Evolutionary conservation across 2,888 invertebrate species (phyloP).

Genomic region (Epistrophe grossulariae): DNA sequence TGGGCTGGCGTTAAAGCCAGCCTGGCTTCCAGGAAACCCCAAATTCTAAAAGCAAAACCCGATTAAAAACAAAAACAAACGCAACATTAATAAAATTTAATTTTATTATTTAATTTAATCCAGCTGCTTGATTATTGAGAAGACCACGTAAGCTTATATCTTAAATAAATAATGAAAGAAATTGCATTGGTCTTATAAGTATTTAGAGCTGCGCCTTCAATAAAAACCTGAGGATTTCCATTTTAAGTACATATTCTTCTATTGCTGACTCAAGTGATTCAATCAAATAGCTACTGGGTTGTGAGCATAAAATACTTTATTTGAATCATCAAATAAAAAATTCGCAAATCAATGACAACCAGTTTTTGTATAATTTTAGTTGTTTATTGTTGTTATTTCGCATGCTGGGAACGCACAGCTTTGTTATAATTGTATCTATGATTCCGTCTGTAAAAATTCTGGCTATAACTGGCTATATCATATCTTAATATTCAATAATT

Average conservation of each 20-base stretch:
- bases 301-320: background rate
- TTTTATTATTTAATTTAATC: slow-evolving; percentile 82
- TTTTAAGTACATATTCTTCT: slow-evolving; percentile 2
- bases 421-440: background rate
- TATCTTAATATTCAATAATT: no score
- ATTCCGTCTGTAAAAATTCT: background rate
- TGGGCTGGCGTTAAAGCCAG: no score
- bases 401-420: background rate
- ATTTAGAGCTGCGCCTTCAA: slow-evolving; percentile 50
- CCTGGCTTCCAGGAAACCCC: no score
- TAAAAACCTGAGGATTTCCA: slow-evolving; percentile 44
- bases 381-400: background rate
- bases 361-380: background rate
- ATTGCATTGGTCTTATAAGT: slow-evolving; percentile 61
- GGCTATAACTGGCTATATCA: background rate
- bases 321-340: background rate
- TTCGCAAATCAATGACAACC: background rate
- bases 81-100: slow-evolving; percentile 69
- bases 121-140: slow-evolving; percentile 83
- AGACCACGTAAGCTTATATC: slow-evolving; percentile 84
- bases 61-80: slow-evolving; percentile 33
- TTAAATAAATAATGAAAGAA: slow-evolving; percentile 77
- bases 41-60: slow-evolving; percentile 78
- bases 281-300: background rate
- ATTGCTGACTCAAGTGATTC: slow-evolving; percentile 4